Conservation (phyloP, 2,888 invertebrate species). For the Diadromus collaris region DNA sequence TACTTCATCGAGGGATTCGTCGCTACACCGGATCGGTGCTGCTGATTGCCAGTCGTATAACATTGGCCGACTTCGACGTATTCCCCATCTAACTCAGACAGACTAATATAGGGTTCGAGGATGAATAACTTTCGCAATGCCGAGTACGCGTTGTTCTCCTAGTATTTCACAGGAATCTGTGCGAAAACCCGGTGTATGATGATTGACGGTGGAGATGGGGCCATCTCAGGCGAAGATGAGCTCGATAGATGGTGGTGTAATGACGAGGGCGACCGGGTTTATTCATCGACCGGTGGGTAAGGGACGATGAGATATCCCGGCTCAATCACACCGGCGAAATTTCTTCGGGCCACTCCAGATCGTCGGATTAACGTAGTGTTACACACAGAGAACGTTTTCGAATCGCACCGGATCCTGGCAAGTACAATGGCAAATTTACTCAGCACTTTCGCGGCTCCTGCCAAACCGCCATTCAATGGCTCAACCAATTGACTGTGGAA, state of each 20-base stretch:
- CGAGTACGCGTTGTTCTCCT: background rate
- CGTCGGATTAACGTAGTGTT: background rate
- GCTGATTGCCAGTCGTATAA: constrained; percentile 31
- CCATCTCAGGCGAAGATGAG: too few species aligned
- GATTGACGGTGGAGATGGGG: too few species aligned
- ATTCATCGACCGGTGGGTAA: background rate
- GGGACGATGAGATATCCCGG: background rate
- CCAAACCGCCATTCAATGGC: constrained; percentile 2
- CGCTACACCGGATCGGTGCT: constrained; percentile 1
- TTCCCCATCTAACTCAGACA: background rate
- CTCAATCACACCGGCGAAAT: background rate
- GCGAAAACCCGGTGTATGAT: too few species aligned
- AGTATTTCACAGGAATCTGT: too few species aligned
- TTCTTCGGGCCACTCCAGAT: background rate
- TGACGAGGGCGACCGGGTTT: background rate
- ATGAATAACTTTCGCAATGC: background rate
- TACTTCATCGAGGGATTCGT: constrained; percentile 3
- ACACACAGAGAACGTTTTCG: too few species aligned
- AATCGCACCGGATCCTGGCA: background rate
- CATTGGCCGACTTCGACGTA: background rate
- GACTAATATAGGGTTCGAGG: background rate
- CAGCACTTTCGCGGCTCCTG: background rate
- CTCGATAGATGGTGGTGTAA: background rate
- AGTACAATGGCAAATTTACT: constrained; percentile 40
- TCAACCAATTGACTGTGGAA: background rate